Base-by-base conservation (phyloP, 92 coral and sea anemone species). In the Palythoa heliodiscus region DNA sequence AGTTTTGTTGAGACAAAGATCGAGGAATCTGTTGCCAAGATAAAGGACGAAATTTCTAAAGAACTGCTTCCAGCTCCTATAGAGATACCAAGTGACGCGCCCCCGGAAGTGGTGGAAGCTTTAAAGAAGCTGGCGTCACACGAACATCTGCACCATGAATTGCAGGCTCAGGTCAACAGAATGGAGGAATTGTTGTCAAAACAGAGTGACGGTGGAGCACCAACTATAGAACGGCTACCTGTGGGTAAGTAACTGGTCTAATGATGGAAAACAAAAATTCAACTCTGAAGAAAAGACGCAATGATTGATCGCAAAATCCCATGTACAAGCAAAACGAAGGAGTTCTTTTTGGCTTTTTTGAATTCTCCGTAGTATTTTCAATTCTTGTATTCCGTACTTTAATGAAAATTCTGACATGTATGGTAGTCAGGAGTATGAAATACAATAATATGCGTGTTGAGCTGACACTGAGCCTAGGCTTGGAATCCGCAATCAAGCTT, bases 1-100 rank as follows among this genome's bases (percentile, higher is more conserved):
- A 80, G 60, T 6, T 35, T 80, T 43, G 84, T 80, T 43, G 84
- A 80, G 43, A 22, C 72, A 25, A 80, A 80, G 84, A 66, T 80
- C n/a, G 84, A 80, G 23, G 58, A 64, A 37, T 40, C 73, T 16
- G 43, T 80, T 20, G 73, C 58, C 74, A 80, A 80, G 24, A 68
- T 80, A 80, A 80, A 47, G 39, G 84, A 80, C 40, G 84, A 66
- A 14, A 47, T 80, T 68, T 80, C 84, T 15, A 80, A 40, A 16
- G 63, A 80, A 3, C 19, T 80, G 23, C 60, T 80, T 16, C 84
- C 83, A 35, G 43, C 90, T 1, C 70, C 90, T 2, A 87, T 90
- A 58, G 88, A 83, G 16, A 81, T 90, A 16, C 82, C 86, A 22
- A 91, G 86, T 35, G 91, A 91, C 55, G 89, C 89, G 7, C 91